Base-by-base conservation (phyloP, 2,113 vertebrate genomes). In the Platycercus adscitus region DNA sequence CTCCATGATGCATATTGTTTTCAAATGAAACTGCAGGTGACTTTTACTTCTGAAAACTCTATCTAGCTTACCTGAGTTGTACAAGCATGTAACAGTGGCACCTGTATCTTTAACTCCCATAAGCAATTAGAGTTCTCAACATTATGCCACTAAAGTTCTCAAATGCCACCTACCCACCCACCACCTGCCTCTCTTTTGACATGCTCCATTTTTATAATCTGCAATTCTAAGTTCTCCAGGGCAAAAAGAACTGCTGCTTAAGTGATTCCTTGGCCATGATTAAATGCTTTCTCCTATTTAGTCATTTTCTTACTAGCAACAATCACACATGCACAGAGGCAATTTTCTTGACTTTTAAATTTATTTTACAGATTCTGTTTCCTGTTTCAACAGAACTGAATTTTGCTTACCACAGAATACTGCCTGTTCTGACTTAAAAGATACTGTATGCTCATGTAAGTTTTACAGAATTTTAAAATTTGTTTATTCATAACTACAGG, bases 281-380 rank as follows among this genome's bases (percentile, higher is more conserved):
- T n/a, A 69, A 80, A 80, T 39, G 39, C 7, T 86, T 86, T 63
- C 28, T 64, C 29, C 6, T 49, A 37, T 56, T 63, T n/a, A 10
- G 50, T 61, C 0, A 7, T 82, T 89, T 80, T 80, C 68, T 47
- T 79, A 35, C 33, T 43, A 70, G 56, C 24, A 77, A 19, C 17
- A 65, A 25, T 41, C 70, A 44, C 0, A 1, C 8, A 18, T 0
- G 11, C 41, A 76, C 49, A 49, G 49, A 79, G n/a, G 19, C 4
- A 24, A 44, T 84, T 86, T 18, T 50, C 29, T 77, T 86, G 41
- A 37, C 49, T 85, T 94, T 82, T 5, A 6, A 37, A 28, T 72
- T 94, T 86, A 23, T 91, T 91, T 97, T 95, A 28, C 95, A 98
- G 97, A 97, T 79, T 5, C 90, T 13, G 5, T 5, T 53, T 61